A percentile compares a stretch with the other conserved stretches of the same genome.
Conservation (phyloP, 2,888 invertebrate genomes). For the Tipula lateralis region DNA sequence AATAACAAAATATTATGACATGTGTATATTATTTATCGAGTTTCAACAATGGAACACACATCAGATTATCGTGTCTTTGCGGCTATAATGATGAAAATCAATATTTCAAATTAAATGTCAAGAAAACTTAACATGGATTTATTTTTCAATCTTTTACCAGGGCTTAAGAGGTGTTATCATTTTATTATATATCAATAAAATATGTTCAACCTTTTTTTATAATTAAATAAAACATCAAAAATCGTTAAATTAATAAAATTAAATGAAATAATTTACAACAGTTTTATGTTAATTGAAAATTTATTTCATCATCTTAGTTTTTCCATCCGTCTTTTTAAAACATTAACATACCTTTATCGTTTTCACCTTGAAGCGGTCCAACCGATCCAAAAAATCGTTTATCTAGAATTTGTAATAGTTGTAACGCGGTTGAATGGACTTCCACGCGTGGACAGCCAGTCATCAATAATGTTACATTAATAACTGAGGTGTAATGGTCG, state of each 20-base stretch:
- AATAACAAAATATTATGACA: not conserved
- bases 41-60: not conserved
- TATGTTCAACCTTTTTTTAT: no score
- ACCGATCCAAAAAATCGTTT: slow-evolving; percentile 90
- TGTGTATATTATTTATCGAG: not conserved
- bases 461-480: slow-evolving; percentile 94
- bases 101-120: not conserved
- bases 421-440: slow-evolving; percentile 91
- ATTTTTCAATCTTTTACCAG: not conserved
- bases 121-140: not conserved
- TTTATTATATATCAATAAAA: no score
- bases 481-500: slow-evolving; percentile 95
- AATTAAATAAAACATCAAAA: not conserved
- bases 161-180: not conserved
- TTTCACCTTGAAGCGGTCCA: slow-evolving; percentile 63
- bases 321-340: slow-evolving; percentile 8
- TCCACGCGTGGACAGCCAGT: slow-evolving; percentile 88
- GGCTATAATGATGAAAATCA: not conserved
- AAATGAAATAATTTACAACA: not conserved
- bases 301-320: not conserved
- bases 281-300: not conserved
- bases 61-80: not conserved
- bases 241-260: not conserved
- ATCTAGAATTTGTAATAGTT: slow-evolving; percentile 88
- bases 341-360: slow-evolving; percentile 64